Base-by-base conservation (phyloP, 2,888 invertebrate species). In the Aethes cnicana region DNA sequence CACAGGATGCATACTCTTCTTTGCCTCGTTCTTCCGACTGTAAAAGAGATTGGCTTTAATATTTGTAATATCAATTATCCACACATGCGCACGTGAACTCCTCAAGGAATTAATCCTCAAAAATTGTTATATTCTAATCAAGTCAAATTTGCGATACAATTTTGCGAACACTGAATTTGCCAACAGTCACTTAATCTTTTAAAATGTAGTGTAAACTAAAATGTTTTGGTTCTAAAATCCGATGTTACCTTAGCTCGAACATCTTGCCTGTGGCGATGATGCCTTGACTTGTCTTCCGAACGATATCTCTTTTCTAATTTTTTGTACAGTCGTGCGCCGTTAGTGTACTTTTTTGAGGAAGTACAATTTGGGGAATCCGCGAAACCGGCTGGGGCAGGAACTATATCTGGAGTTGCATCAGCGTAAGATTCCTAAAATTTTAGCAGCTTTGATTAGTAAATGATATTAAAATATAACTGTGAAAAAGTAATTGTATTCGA, bases 381-480 rank as follows among this genome's bases (percentile, higher is more conserved):
- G 74, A 96, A 97, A 32, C 96, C 96, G 9, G 95, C 96, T 1
- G 96, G 96, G 0, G 96, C 96, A 68, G 96, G 95, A 1, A 96
- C 96, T 62, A 96, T 96, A 67, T 95, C 95, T 21, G 89, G 88
- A 4, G 84, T 84, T 21, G 91, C 91, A 61, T 91, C 91, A 21
- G 83, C 84, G 52, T 82, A 90, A 0, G 88, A 88, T 58, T 90
- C 90, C 90, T 90, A 53, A 48, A 65, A 66, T 49, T 47, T 41
- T 21, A 21, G 6, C 5, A 3, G 5, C 2, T 25, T 28, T 2
- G 9, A 23, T n/a, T 23, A 23, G 23, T 23, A 23, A 23, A 23
- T 5, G 8, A 9, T 5, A n/a, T 33, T 12, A 4, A 9, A 14
- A 12, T 36, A 6, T 12, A 43, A 4, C n/a, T n/a, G n/a, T n/a